These are phyloP conservation scores for Neodontobutis hainanensis DNA, from an alignment of 2,113 vertebrate species.

Conservation along the genomic window DNA sequence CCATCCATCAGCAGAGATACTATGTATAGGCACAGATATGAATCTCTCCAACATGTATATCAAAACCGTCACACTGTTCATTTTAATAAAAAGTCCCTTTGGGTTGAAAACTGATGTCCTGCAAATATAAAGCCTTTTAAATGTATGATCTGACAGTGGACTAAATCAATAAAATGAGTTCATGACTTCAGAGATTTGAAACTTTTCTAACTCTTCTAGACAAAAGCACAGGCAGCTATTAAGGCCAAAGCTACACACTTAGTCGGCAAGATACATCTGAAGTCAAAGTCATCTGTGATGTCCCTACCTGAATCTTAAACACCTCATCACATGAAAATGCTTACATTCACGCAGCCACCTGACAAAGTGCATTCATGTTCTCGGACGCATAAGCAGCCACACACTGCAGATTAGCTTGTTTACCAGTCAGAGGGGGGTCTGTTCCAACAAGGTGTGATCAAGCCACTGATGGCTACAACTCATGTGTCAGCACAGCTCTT, in stretches of 20 bases:
- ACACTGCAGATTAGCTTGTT: conserved; percentile 72
- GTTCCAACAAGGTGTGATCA: conserved; percentile 64
- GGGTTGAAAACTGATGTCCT: not conserved
- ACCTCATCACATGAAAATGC: conserved; percentile 60
- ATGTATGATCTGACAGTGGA: not conserved
- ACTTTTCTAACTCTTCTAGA: conserved; percentile 9
- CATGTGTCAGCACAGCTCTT: conserved; percentile 73
- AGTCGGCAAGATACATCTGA: conserved; percentile 14
- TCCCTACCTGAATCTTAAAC: conserved; percentile 69
- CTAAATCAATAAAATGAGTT: too few relatives aligned
- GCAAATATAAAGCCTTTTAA: not conserved
- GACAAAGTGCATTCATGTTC: conserved; percentile 29
- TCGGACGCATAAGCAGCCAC: conserved; percentile 34
- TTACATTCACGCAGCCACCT: conserved; percentile 43
- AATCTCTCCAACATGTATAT: conserved; percentile 13
- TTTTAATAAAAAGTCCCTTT: conserved; percentile 2
- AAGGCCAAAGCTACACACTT: conserved; percentile 21
- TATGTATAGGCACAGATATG: conserved; percentile 6
- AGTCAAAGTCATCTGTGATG: conserved; percentile 30
- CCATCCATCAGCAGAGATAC: not conserved
- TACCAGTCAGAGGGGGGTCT: conserved; percentile 70
- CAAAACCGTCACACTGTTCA: not conserved
- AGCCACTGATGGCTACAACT: conserved; percentile 68
- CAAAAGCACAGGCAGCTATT: not conserved
- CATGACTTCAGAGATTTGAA: too few relatives aligned